Evolutionary conservation across 2,888 invertebrate genomes (phyloP).

Genomic region (Epistrophe grossulariae): DNA sequence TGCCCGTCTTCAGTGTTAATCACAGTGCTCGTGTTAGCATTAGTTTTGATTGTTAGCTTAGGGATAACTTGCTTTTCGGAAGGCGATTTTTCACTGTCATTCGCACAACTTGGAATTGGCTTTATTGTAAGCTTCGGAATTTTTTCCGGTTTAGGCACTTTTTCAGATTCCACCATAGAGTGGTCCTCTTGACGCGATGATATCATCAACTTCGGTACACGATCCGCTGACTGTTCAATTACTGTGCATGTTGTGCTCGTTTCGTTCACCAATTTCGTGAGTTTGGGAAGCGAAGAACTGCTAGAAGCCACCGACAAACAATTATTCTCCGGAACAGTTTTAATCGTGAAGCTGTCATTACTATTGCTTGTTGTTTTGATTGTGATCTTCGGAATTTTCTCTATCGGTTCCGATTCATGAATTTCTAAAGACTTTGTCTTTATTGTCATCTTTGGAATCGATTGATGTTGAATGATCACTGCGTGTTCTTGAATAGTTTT

Average conservation of each 20-base stretch:
- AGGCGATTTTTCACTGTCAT: constrained; percentile 81
- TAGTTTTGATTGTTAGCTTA: constrained; percentile 80
- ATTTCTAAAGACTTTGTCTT: constrained; percentile 82
- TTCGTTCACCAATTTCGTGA: constrained; percentile 84
- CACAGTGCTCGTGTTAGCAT: constrained; percentile 41
- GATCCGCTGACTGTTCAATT: constrained; percentile 76
- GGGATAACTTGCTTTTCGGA: constrained; percentile 77
- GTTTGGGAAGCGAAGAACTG: constrained; percentile 83
- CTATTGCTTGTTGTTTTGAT: constrained; percentile 80
- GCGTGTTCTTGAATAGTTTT: constrained; percentile 83
- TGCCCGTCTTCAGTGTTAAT: constrained; percentile 52
- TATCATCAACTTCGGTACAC: constrained; percentile 81
- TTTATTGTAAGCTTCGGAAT: constrained; percentile 85
- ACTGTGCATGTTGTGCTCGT: constrained; percentile 66
- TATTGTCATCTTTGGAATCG: constrained; percentile 82
- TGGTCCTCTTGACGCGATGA: constrained; percentile 82
- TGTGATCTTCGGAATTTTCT: constrained; percentile 83
- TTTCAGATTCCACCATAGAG: constrained; percentile 51
- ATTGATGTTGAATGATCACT: constrained; percentile 84
- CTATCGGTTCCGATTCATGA: constrained; percentile 77
- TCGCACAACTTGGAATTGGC: constrained; percentile 83
- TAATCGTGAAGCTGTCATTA: constrained; percentile 66
- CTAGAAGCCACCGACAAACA: constrained; percentile 31
- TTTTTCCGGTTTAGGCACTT: constrained; percentile 85
- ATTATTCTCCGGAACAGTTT: constrained; percentile 61